Conservation (phyloP, 2,888 invertebrate species). For the Andrena fulva region DNA sequence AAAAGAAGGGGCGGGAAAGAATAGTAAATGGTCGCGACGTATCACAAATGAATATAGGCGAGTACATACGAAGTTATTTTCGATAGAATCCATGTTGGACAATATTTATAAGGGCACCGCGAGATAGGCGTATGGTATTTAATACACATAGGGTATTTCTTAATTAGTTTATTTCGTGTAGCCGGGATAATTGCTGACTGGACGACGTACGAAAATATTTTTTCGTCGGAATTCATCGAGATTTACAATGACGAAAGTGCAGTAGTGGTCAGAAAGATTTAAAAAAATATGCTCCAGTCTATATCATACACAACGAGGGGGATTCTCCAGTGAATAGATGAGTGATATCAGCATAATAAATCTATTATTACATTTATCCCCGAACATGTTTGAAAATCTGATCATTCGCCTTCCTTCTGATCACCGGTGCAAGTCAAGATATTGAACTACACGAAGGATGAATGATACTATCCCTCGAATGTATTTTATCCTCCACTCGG, state of each 20-base stretch:
- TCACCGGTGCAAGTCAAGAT: too few species aligned
- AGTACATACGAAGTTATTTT: conserved; percentile 57
- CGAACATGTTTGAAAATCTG: too few species aligned
- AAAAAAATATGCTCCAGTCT: background rate
- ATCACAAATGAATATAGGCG: conserved; percentile 47
- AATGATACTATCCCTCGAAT: background rate
- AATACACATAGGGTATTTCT: conserved; percentile 19
- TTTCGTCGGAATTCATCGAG: background rate
- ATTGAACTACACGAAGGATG: too few species aligned
- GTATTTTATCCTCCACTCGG: background rate
- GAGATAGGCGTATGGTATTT: conserved; percentile 21
- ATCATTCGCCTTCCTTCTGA: too few species aligned
- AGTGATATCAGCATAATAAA: background rate
- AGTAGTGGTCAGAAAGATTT: background rate
- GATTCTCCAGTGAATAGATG: too few species aligned
- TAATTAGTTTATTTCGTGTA: conserved; percentile 11
- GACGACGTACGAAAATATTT: background rate
- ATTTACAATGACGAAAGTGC: background rate
- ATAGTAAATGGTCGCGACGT: conserved; percentile 28
- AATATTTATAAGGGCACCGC: conserved; percentile 51
- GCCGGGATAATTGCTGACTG: background rate
- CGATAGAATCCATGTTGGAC: conserved; percentile 60
- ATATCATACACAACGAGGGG: too few species aligned
- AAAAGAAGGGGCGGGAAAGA: conserved; percentile 14
- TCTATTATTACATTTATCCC: background rate